Percentiles rank a stretch among this genome's conserved stretches.
Conservation (phyloP, 2,888 invertebrate genomes). For the Scelioninae gen. 1 region DNA sequence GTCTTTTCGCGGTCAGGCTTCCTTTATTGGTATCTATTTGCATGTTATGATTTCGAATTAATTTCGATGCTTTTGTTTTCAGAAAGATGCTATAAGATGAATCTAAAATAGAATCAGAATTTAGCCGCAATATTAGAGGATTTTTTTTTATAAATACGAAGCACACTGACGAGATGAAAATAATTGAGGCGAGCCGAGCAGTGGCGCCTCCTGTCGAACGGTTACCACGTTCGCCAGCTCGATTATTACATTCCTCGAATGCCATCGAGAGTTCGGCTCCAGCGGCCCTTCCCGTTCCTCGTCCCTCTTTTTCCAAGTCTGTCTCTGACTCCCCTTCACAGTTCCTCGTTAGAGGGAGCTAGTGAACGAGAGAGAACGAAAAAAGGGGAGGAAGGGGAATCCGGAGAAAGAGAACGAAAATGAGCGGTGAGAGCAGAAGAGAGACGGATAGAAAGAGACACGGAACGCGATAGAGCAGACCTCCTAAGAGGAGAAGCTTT, state of each 20-base stretch:
- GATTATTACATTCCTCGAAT: slow-evolving; percentile 84
- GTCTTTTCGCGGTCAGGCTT: too few relatives aligned
- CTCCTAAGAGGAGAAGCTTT: slow-evolving; percentile 74
- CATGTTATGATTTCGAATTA: background rate
- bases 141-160: slow-evolving; percentile 14
- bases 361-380: too few relatives aligned
- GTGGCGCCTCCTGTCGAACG: slow-evolving; percentile 81
- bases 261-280: slow-evolving; percentile 77
- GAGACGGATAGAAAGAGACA: slow-evolving; percentile 6
- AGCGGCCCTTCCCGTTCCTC: slow-evolving; percentile 70
- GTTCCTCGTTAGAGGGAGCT: slow-evolving; percentile 74
- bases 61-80: slow-evolving; percentile 29
- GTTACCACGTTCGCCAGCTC: slow-evolving; percentile 77
- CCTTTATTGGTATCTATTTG: too few relatives aligned
- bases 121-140: slow-evolving; percentile 15
- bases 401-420: slow-evolving; percentile 41
- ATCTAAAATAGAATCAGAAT: slow-evolving; percentile 13
- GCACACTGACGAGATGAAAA: slow-evolving; percentile 15
- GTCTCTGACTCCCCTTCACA: slow-evolving; percentile 63
- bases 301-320: slow-evolving; percentile 67
- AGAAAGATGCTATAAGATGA: background rate
- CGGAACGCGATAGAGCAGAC: slow-evolving; percentile 60
- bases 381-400: too few relatives aligned
- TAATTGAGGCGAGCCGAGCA: slow-evolving; percentile 74
- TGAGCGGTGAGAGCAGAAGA: background rate